These are phyloP conservation scores for Aurelia coerulea DNA, from an alignment of 30 jellyfish, hydroid and myxozoan species.

Conservation along the genomic window DNA sequence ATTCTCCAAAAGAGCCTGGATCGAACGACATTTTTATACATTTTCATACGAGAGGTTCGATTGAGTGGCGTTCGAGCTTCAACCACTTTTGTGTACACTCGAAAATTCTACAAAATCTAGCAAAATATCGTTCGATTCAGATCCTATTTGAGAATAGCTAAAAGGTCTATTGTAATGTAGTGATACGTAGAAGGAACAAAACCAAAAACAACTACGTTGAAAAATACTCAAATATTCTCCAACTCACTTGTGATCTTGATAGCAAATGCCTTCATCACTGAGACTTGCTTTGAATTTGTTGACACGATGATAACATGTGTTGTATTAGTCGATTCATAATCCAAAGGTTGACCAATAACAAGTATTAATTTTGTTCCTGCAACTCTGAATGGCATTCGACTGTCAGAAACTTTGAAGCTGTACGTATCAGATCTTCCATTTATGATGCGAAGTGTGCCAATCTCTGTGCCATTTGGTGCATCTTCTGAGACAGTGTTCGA, in stretches of 20 bases:
- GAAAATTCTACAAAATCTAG: too few species aligned
- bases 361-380: conserved; percentile 47
- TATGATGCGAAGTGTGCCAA: conserved; percentile 22
- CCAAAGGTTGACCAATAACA: conserved; percentile 26
- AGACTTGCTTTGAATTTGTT: conserved; percentile 6
- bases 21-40: too few species aligned
- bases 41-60: too few species aligned
- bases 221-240: not conserved
- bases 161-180: too few species aligned
- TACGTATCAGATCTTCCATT: conserved; percentile 10
- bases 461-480: conserved; percentile 52
- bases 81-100: too few species aligned
- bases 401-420: conserved; percentile 30
- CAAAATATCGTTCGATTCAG: too few species aligned
- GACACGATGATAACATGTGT: conserved; percentile 18
- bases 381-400: conserved; percentile 41
- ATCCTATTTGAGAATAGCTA: too few species aligned
- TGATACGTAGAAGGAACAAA: not conserved
- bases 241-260: conserved; percentile 42
- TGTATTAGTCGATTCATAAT: conserved; percentile 49
- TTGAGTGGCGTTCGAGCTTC: too few species aligned
- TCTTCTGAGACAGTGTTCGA: conserved; percentile 51
- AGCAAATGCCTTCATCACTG: conserved; percentile 7
- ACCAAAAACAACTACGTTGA: not conserved
- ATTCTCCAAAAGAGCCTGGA: too few species aligned